A percentile compares a stretch with the other conserved stretches of the same genome.
Evolutionary conservation across 2,113 vertebrate species (phyloP).

Genomic region (Hemichromis elongatus): DNA sequence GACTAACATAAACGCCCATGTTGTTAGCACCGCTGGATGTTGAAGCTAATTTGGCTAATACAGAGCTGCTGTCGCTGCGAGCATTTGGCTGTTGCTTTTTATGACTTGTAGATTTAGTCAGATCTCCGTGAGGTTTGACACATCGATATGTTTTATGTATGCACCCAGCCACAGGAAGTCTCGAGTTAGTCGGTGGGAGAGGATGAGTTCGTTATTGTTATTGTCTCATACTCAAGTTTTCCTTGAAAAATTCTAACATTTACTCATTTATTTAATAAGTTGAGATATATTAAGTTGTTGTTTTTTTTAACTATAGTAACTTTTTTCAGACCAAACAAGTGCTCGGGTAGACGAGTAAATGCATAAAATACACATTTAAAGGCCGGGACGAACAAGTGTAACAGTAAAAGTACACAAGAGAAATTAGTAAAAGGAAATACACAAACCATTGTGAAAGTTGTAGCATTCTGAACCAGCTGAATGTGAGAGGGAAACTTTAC

Average conservation of each 20-base stretch:
- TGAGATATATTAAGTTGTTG: too few species aligned
- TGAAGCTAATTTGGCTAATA: neutral
- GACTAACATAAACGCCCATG: neutral
- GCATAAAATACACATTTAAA: neutral
- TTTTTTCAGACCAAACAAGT: too few species aligned
- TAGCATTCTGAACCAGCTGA: neutral
- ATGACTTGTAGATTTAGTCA: neutral
- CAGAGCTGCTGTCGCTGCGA: neutral
- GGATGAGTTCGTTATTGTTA: neutral
- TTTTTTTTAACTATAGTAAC: too few species aligned
- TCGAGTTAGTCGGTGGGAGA: neutral
- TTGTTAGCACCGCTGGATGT: neutral
- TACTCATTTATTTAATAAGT: too few species aligned
- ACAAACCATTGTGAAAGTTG: neutral
- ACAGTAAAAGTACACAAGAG: neutral
- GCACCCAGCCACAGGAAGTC: neutral
- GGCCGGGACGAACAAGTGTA: neutral
- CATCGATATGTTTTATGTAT: neutral
- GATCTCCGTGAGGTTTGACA: neutral
- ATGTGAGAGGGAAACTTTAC: neutral
- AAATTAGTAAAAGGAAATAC: neutral
- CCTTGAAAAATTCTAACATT: too few species aligned
- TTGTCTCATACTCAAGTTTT: neutral
- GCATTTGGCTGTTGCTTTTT: neutral
- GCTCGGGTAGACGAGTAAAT: neutral